phyloP scores from a whole-genome alignment of 2,113 vertebrate genomes.

The Furnarius figulus region DNA sequence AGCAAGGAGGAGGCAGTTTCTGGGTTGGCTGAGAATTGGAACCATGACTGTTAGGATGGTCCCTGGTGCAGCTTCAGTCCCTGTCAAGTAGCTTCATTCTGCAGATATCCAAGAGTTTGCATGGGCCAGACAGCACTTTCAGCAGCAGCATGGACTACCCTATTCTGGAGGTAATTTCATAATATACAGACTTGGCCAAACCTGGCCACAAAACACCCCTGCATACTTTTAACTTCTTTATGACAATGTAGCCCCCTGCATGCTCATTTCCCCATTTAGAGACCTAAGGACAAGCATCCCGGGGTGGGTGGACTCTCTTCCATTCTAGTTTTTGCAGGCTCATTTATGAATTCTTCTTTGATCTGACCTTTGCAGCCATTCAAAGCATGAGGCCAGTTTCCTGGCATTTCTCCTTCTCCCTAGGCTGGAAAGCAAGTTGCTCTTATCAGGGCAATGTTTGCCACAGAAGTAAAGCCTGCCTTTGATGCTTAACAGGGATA shows the following conservation, averaged over 20 bases:
- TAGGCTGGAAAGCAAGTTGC: not conserved
- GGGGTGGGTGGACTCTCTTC: not conserved
- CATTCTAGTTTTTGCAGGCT: not conserved
- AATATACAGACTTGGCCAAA: not conserved
- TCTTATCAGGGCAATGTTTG: fast-evolving
- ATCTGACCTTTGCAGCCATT: not conserved
- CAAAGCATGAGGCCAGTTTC: not conserved
- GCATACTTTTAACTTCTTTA: not conserved
- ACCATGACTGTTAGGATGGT: not conserved
- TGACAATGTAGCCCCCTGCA: not conserved
- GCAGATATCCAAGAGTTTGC: not conserved
- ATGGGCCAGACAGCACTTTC: not conserved
- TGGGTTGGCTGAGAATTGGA: not conserved
- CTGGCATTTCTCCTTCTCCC: not conserved
- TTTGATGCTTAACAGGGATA: not conserved
- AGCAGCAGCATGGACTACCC: not conserved
- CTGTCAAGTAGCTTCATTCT: not conserved
- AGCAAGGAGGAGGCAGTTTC: not conserved
- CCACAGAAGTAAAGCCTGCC: not conserved
- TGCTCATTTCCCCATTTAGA: not conserved
- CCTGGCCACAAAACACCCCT: not conserved
- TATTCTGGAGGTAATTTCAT: not conserved
- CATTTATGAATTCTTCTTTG: not conserved
- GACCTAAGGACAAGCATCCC: not conserved
- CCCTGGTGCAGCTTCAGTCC: not conserved